These are phyloP conservation scores for Perizoma affinitatum DNA, from an alignment of 2,888 invertebrate genomes.

Conservation along the genomic window DNA sequence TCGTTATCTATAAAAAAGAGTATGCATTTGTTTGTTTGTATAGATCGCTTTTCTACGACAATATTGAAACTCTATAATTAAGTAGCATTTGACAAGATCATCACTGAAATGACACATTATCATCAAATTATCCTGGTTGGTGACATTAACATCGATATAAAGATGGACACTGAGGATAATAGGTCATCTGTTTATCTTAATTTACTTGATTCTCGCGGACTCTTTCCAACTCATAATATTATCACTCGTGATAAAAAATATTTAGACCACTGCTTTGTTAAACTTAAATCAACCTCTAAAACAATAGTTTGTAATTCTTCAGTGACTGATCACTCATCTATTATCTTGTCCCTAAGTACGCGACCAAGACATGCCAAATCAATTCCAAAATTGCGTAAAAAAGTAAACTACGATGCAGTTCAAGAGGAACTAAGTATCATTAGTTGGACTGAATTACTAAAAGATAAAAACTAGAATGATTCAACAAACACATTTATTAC, in stretches of 20 bases:
- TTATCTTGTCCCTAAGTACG: not conserved
- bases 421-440: too few relatives aligned
- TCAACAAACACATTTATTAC: too few relatives aligned
- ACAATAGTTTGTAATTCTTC: constrained; percentile 2
- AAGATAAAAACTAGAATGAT: too few relatives aligned
- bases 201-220: not conserved
- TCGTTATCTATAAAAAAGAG: not conserved
- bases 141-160: constrained; percentile 1
- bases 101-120: not conserved
- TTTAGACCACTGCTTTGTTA: constrained; percentile 1
- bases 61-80: not conserved
- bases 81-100: not conserved
- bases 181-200: not conserved
- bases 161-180: not conserved
- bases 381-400: not conserved
- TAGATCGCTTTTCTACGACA: not conserved
- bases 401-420: not conserved
- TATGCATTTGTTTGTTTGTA: constrained; percentile 2
- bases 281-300: not conserved
- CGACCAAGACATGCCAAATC: not conserved
- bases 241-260: not conserved
- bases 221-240: not conserved
- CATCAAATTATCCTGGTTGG: not conserved
- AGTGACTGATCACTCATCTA: constrained; percentile 1
- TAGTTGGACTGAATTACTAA: too few relatives aligned